These are phyloP conservation scores for Ichneumon xanthorius DNA, from an alignment of 2,888 invertebrate genomes.

Conservation along the genomic window DNA sequence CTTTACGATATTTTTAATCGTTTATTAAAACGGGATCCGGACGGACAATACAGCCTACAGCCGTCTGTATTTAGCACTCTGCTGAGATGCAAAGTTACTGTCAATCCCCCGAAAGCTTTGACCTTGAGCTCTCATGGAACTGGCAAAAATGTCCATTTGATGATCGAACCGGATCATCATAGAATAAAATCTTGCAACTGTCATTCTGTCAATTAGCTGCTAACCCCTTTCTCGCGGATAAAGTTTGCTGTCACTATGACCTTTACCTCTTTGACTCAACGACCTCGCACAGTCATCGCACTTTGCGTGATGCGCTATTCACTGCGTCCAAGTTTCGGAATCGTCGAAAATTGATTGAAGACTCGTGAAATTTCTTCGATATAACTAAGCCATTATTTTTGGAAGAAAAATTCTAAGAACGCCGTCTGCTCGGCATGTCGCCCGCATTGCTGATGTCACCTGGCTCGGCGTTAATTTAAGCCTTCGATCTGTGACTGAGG, in stretches of 20 bases:
- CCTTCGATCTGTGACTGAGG: not conserved
- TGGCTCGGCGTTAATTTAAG: too few species aligned
- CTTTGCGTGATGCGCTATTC: not conserved
- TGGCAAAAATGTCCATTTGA: not conserved
- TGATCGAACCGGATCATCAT: too few species aligned
- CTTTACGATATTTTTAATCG: too few species aligned
- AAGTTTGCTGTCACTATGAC: not conserved
- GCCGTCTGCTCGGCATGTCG: too few species aligned
- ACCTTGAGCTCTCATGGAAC: not conserved
- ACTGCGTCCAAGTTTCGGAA: not conserved
- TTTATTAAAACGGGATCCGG: too few species aligned
- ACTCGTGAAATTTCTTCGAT: not conserved
- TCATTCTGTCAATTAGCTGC: not conserved
- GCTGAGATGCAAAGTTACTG: too few species aligned
- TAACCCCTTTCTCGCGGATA: not conserved
- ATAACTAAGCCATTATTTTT: not conserved
- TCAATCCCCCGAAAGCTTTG: not conserved
- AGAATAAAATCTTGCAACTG: slow-evolving; percentile 1
- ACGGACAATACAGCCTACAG: too few species aligned
- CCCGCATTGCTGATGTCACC: not conserved
- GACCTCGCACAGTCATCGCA: not conserved
- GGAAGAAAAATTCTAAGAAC: not conserved
- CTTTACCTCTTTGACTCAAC: not conserved
- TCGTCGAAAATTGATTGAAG: not conserved
- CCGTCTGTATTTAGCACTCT: too few species aligned